These are phyloP conservation scores for Steinernema khuongi DNA, from an alignment of 1,140 invertebrate genomes.

Conservation along the genomic window DNA sequence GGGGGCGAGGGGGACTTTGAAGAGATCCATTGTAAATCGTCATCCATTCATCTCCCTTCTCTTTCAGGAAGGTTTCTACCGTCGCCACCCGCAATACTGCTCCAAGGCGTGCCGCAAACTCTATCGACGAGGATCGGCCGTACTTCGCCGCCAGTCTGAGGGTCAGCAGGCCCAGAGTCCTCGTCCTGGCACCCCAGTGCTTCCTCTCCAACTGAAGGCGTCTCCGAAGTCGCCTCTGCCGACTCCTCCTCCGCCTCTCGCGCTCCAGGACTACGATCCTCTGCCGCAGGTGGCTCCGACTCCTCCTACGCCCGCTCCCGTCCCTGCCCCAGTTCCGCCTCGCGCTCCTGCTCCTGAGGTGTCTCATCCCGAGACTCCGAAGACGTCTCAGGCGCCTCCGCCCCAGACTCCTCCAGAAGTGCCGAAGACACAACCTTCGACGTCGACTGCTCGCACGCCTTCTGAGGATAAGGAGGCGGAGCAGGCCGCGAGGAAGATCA, in stretches of 20 bases:
- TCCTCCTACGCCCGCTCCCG: neutral
- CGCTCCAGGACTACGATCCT: too few relatives aligned
- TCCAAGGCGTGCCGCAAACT: neutral
- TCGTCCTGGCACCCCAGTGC: too few relatives aligned
- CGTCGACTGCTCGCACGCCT: neutral
- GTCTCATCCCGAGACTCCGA: neutral
- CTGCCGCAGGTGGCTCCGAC: too few relatives aligned
- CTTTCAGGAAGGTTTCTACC: neutral
- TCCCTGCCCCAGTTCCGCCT: neutral
- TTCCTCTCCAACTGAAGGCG: too few relatives aligned
- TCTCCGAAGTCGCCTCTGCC: too few relatives aligned
- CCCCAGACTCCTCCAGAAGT: neutral
- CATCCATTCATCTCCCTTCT: neutral
- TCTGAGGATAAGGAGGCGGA: neutral
- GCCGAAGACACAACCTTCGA: neutral
- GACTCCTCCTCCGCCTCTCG: too few relatives aligned
- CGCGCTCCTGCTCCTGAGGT: neutral
- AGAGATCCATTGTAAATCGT: too few relatives aligned
- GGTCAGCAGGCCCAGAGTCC: too few relatives aligned
- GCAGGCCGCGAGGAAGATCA: neutral
- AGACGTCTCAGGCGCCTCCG: neutral
- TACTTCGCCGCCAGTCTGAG: neutral
- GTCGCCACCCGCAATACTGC: neutral
- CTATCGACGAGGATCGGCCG: neutral
- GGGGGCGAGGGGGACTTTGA: too few relatives aligned